Conservation (phyloP, 1,140 invertebrate species). For the Drosophila fuyamai region DNA sequence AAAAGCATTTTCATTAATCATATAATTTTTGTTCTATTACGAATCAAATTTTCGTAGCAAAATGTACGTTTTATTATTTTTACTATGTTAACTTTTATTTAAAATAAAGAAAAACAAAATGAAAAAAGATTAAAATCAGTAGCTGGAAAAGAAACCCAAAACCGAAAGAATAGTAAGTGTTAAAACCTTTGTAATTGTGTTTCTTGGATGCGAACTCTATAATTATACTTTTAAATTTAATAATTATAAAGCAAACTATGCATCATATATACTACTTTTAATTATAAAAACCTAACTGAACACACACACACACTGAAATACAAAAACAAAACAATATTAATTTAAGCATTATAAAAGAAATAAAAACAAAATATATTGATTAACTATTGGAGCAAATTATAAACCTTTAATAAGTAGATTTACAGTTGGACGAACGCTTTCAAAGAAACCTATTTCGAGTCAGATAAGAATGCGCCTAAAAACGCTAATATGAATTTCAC, state of each 20-base stretch:
- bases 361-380: conserved; percentile 28
- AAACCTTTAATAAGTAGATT: conserved; percentile 50
- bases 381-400: conserved; percentile 43
- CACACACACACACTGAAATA: conserved; percentile 47
- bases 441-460: conserved; percentile 11
- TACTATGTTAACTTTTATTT: conserved; percentile 75
- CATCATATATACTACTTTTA: conserved; percentile 55
- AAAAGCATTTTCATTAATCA: conserved; percentile 62
- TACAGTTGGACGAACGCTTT: conserved; percentile 32
- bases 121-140: conserved; percentile 50
- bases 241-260: conserved; percentile 66
- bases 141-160: conserved; percentile 41
- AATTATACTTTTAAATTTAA: conserved; percentile 50
- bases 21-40: conserved; percentile 43
- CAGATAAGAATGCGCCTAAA: conserved; percentile 6
- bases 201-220: conserved; percentile 71
- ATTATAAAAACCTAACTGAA: conserved; percentile 51
- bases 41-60: conserved; percentile 17
- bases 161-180: conserved; percentile 49
- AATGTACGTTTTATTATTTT: conserved; percentile 67
- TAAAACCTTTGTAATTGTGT: conserved; percentile 50
- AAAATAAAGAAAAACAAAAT: conserved; percentile 49
- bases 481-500: conserved; percentile 36
- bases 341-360: conserved; percentile 47
- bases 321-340: conserved; percentile 32